A percentile compares a stretch with the other conserved stretches of the same genome.
Conservation (phyloP, 2,113 vertebrate genomes). For the Xenopus tropicalis region DNA sequence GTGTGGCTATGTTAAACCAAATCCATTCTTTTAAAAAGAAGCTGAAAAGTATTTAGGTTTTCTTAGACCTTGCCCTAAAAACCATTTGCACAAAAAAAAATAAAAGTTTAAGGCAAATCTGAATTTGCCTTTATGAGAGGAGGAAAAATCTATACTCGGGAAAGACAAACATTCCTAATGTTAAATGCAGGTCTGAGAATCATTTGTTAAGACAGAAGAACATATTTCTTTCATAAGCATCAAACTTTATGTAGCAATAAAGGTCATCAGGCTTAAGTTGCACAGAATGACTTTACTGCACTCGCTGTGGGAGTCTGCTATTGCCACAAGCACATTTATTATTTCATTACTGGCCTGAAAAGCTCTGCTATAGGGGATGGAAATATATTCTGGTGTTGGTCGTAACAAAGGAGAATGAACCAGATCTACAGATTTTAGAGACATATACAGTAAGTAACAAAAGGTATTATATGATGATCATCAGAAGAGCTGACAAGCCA, state of each 20-base stretch:
- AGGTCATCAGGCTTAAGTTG: constrained; percentile 38
- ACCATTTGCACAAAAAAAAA: too few species aligned
- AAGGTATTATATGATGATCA: constrained; percentile 15
- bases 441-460: too few species aligned
- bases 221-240: constrained; percentile 31
- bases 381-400: constrained; percentile 5
- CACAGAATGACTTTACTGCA: constrained; percentile 30
- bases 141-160: not conserved
- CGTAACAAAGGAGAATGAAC: constrained; percentile 8
- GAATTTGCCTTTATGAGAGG: too few species aligned
- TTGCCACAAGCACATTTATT: constrained; percentile 30
- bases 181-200: not conserved
- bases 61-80: too few species aligned
- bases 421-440: not conserved
- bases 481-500: constrained; percentile 1
- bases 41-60: too few species aligned
- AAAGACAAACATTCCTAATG: not conserved
- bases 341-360: constrained; percentile 25
- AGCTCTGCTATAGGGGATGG: constrained; percentile 23
- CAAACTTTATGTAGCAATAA: constrained; percentile 20
- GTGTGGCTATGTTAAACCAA: too few species aligned
- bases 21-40: too few species aligned
- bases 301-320: constrained; percentile 17
- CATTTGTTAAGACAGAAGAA: constrained; percentile 29
- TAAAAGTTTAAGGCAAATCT: too few species aligned